A percentile compares a stretch with the other conserved stretches of the same genome.
Evolutionary conservation across 2,113 vertebrate species (phyloP).

Genomic region (Gavia stellata): DNA sequence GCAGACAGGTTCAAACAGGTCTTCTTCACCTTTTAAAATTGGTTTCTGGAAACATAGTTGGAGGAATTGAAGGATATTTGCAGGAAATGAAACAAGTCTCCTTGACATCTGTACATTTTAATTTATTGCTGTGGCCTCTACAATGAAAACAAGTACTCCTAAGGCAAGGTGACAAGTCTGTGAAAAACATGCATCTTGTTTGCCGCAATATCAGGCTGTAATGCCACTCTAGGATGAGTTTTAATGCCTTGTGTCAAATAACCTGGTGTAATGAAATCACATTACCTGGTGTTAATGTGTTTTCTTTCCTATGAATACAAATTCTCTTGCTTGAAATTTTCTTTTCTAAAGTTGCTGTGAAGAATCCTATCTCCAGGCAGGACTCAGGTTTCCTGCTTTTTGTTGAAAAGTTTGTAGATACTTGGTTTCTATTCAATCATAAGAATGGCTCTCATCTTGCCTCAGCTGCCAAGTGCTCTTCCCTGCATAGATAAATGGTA

Average conservation of each 20-base stretch:
- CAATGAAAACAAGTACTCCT: neutral
- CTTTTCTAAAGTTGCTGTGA: neutral
- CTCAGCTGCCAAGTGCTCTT: neutral
- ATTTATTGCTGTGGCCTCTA: neutral
- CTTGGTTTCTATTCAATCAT: neutral
- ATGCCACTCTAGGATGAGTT: neutral
- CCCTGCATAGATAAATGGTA: neutral
- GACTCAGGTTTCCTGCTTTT: neutral
- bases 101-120: neutral
- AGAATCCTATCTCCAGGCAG: neutral
- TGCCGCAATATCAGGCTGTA: neutral
- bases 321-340: neutral
- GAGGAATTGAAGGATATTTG: neutral
- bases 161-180: neutral
- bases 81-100: neutral
- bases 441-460: neutral
- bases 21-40: neutral
- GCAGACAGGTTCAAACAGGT: neutral
- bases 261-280: neutral
- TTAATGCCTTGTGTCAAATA: neutral
- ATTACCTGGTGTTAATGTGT: neutral
- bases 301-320: neutral
- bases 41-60: neutral
- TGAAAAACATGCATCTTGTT: neutral
- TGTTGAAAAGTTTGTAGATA: neutral